Conservation (phyloP, 2,797 vertebrate species). For the Cyclura pinguis region DNA sequence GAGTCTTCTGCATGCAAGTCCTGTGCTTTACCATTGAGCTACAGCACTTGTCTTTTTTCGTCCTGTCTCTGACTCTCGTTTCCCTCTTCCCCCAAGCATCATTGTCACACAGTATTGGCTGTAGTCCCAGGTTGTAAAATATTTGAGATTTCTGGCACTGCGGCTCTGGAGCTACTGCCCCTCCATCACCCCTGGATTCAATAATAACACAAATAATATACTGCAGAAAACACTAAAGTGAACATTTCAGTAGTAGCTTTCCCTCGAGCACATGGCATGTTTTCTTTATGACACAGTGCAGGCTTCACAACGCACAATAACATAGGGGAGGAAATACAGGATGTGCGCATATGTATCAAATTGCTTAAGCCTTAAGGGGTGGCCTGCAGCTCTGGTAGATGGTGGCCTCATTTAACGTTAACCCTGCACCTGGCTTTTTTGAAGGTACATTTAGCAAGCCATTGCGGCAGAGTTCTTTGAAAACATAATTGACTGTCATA, state of each 20-base stretch:
- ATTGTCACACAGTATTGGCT: neutral
- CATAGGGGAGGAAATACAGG: neutral
- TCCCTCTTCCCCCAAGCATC: neutral
- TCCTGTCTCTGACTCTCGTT: neutral
- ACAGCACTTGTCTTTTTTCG: neutral
- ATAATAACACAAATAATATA: neutral
- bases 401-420: constrained; percentile 38
- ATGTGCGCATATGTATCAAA: neutral
- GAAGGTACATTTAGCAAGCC: constrained; percentile 45
- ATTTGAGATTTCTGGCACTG: neutral
- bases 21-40: neutral
- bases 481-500: constrained; percentile 52
- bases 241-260: neutral
- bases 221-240: constrained; percentile 2
- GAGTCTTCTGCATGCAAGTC: neutral
- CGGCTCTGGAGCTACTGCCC: neutral
- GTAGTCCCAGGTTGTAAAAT: neutral
- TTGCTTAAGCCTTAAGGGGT: constrained; percentile 49
- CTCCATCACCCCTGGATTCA: neutral
- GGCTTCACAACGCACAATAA: constrained; percentile 6
- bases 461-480: constrained; percentile 3
- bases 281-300: constrained; percentile 45
- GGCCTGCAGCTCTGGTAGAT: constrained; percentile 35
- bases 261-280: constrained; percentile 29
- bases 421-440: constrained; percentile 51